These are phyloP conservation scores for Alexandromys fortis DNA, from an alignment of 2,113 vertebrate genomes.

Conservation along the genomic window DNA sequence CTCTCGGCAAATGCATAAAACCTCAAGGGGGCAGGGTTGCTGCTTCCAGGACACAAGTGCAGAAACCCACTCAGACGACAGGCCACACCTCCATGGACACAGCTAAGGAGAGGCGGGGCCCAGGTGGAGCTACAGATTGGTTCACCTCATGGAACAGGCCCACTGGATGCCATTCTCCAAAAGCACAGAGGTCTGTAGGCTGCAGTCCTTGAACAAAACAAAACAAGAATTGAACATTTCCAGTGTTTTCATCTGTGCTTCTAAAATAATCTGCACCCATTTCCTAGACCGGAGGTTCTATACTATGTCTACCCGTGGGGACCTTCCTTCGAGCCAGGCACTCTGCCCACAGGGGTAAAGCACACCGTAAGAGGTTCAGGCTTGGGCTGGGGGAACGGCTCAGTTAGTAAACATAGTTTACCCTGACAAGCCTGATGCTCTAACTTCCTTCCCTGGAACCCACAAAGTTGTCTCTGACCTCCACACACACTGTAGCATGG, in stretches of 20 bases:
- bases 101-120: background rate
- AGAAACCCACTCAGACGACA: background rate
- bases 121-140: background rate
- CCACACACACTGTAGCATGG: background rate
- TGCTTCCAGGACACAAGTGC: rapidly evolving
- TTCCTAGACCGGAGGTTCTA: conserved; percentile 34
- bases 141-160: background rate
- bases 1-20: background rate
- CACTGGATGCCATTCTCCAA: background rate
- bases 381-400: background rate
- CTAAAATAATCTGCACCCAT: conserved; percentile 1
- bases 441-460: background rate
- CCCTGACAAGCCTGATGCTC: background rate
- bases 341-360: background rate
- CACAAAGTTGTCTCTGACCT: background rate
- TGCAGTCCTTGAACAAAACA: background rate
- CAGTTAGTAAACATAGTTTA: background rate
- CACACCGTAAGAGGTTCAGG: background rate
- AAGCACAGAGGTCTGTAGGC: background rate
- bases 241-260: conserved; percentile 42
- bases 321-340: conserved; percentile 12
- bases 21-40: background rate
- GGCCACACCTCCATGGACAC: background rate
- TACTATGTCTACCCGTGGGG: background rate
- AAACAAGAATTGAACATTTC: conserved; percentile 36